These are phyloP conservation scores for Columba janthina DNA, from an alignment of 2,113 vertebrate genomes.

Conservation along the genomic window DNA sequence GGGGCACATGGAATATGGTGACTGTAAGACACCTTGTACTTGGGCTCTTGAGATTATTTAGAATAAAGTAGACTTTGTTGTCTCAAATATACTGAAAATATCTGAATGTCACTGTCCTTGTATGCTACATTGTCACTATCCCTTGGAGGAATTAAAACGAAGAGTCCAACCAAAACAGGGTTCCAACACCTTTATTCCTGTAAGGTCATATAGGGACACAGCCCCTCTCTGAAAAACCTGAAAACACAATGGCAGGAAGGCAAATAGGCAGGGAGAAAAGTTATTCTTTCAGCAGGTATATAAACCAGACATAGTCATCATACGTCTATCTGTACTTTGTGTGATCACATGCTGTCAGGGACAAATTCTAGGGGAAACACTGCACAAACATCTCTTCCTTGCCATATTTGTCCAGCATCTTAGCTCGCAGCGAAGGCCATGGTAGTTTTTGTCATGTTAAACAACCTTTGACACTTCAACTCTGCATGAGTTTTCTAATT, in stretches of 20 bases:
- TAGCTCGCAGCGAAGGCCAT: background rate
- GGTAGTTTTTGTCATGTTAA: background rate
- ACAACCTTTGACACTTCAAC: background rate
- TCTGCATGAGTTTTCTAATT: background rate
- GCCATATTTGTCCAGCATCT: background rate
- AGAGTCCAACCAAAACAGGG: background rate
- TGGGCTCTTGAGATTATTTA: background rate
- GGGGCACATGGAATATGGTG: background rate
- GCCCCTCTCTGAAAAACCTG: background rate
- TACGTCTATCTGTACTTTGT: background rate
- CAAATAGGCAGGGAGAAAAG: background rate
- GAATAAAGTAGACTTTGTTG: background rate
- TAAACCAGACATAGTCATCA: background rate
- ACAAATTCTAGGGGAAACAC: background rate
- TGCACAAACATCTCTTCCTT: background rate
- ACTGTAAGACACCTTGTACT: background rate
- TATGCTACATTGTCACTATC: background rate
- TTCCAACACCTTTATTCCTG: background rate
- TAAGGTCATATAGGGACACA: background rate
- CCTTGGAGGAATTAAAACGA: background rate
- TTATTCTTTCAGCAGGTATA: background rate
- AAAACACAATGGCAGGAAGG: background rate
- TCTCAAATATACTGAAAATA: background rate
- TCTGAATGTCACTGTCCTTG: background rate
- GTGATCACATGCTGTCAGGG: background rate